phyloP scores from a whole-genome alignment of 2,797 vertebrate genomes.

The Yasuhikotakia modesta region DNA sequence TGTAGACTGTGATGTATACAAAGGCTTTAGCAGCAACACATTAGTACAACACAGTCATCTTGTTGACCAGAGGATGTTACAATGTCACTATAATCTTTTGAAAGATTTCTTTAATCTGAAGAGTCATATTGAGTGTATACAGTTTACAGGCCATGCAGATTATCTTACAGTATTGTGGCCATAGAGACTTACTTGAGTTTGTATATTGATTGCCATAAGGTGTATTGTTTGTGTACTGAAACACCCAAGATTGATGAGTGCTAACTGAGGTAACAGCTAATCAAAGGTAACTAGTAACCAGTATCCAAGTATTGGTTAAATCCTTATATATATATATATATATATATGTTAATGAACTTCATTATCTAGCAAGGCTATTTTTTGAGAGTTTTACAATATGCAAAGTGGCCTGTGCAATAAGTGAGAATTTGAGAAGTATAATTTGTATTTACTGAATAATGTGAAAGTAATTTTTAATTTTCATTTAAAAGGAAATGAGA shows the following conservation, averaged over 20 bases:
- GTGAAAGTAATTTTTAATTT: background rate
- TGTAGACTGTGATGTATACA: slow-evolving; percentile 49
- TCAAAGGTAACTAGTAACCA: background rate
- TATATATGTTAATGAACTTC: slow-evolving; percentile 8
- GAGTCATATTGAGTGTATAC: slow-evolving; percentile 17
- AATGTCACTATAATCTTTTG: slow-evolving; percentile 28
- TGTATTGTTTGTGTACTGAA: slow-evolving; percentile 21
- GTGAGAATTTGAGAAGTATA: background rate
- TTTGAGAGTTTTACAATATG: slow-evolving; percentile 31
- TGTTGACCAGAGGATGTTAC: slow-evolving; percentile 33
- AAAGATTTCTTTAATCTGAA: slow-evolving; percentile 27
- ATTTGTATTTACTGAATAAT: slow-evolving; percentile 25
- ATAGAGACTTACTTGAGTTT: background rate
- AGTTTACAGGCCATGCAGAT: background rate
- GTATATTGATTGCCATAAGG: slow-evolving; percentile 7
- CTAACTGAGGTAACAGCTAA: too few relatives aligned
- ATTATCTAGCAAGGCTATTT: slow-evolving; percentile 15
- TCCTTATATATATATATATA: too few relatives aligned
- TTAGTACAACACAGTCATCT: slow-evolving; percentile 33
- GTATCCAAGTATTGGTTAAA: too few relatives aligned
- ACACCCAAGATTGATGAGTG: background rate
- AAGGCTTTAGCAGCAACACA: slow-evolving; percentile 37
- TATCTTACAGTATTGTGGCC: slow-evolving; percentile 2
- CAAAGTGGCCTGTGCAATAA: slow-evolving; percentile 56
- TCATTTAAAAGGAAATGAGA: slow-evolving; percentile 14